Percentiles rank a stretch among this genome's conserved stretches.
phyloP scores from a whole-genome alignment of 1,140 invertebrate species.

The Bombus pascuorum region DNA sequence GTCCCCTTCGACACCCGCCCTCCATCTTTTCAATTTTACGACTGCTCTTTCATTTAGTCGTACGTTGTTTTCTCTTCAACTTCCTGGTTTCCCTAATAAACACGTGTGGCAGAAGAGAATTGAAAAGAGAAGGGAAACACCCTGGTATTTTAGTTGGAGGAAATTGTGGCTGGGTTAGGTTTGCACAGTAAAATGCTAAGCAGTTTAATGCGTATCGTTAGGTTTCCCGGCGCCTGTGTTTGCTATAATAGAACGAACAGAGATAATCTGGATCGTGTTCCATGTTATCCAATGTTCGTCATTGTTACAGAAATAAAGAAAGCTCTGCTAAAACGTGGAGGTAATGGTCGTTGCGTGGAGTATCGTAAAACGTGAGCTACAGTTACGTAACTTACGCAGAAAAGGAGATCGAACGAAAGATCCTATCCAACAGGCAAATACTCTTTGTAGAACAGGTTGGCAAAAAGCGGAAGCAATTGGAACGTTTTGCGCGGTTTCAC shows the following conservation, averaged over 20 bases:
- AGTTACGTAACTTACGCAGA: background rate
- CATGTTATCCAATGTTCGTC: too few species aligned
- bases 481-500: conserved; percentile 21
- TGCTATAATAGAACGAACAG: background rate
- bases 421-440: background rate
- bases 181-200: conserved; percentile 1
- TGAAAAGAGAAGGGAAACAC: conserved; percentile 2
- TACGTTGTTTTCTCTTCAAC: conserved; percentile 1
- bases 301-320: background rate
- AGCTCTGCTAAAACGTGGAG: background rate
- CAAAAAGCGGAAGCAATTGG: conserved; percentile 14
- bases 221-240: background rate
- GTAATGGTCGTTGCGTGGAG: background rate
- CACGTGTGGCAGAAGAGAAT: conserved; percentile 4
- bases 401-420: background rate
- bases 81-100: conserved; percentile 24
- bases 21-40: conserved; percentile 17
- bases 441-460: background rate
- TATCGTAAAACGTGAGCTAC: background rate
- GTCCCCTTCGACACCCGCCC: background rate
- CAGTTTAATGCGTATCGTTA: background rate
- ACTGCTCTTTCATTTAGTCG: conserved; percentile 15
- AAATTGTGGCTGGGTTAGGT: background rate
- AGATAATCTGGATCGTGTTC: background rate
- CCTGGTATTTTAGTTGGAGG: conserved; percentile 8